Base-by-base conservation (phyloP, 2,797 vertebrate species). In the Erithacus rubecula region DNA sequence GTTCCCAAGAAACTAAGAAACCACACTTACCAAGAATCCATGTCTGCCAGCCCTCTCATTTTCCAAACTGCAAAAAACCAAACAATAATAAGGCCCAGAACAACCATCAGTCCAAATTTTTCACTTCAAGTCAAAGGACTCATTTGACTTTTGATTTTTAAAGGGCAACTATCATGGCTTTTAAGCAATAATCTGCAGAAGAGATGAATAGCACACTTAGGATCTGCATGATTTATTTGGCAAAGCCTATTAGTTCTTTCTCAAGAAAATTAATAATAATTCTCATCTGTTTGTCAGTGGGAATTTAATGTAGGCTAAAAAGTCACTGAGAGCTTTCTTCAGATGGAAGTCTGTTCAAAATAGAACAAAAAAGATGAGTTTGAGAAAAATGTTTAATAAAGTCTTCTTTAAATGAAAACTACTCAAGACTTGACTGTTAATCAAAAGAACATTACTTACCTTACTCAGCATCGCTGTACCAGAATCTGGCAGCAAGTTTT, bases 331-430 rank as follows among this genome's bases (percentile, higher is more conserved):
- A 70, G 43, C 83, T 87, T 87, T 60, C 64, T 77, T 79, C 49
- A 30, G 67, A 47, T 22, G n/a, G 59, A 70, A 87, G 8, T 36
- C 64, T 12, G 8, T 60, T 90, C 43, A 63, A 95, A 95, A 89
- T 11, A 69, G 63, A 84, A 43, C 55, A 74, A 87, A 93, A 89
- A 68, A 82, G 55, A 90, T n/a, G n/a, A 75, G 41, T 88, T 75
- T 65, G 83, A 81, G 62, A 68, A 83, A 83, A 92, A 67, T 44
- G 41, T 80, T 55, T 79, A 90, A 92, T 84, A 87, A 91, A 95
- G 47, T 30, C 24, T 3, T 92, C 52, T 82, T 89, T 59, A 87
- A 94, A 81, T 1, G 6, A 89, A 89, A 84, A 65, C 39, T 77
- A 72, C 74, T 90, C 47, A 76, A 59, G 41, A 67, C 75, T 43